A percentile compares a stretch with the other conserved stretches of the same genome.
Conservation (phyloP, 2,113 vertebrate species). For the Anser brachyrhynchus region DNA sequence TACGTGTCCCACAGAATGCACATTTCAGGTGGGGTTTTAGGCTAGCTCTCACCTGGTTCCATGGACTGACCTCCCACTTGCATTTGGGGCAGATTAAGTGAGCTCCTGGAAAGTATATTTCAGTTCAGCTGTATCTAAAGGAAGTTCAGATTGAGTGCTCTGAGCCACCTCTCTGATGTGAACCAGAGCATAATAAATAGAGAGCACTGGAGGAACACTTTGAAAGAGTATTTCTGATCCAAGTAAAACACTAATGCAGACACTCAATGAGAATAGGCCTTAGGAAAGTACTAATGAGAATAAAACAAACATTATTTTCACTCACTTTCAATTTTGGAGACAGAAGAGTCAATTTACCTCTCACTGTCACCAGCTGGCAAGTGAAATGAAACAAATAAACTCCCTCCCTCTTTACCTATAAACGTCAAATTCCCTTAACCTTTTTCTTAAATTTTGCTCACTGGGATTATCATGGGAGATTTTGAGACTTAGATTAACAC, state of each 20-base stretch:
- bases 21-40: not conserved
- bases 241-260: not conserved
- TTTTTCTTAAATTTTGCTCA: not conserved
- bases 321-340: not conserved
- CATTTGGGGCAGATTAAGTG: not conserved
- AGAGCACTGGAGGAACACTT: not conserved
- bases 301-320: not conserved
- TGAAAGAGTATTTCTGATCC: not conserved
- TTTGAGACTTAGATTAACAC: not conserved
- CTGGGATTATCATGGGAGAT: not conserved
- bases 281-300: not conserved
- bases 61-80: rapidly evolving
- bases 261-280: not conserved
- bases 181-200: not conserved
- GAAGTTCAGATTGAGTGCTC: not conserved
- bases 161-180: not conserved
- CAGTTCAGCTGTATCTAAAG: not conserved
- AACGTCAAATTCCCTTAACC: not conserved
- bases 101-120: not conserved
- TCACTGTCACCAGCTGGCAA: not conserved
- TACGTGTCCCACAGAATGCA: rapidly evolving
- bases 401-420: slow-evolving; percentile 20
- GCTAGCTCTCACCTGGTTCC: not conserved
- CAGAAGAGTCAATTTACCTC: not conserved
- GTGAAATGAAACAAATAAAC: slow-evolving; percentile 16